These are phyloP conservation scores for Cydia splendana DNA, from an alignment of 1,140 invertebrate species.

Conservation along the genomic window DNA sequence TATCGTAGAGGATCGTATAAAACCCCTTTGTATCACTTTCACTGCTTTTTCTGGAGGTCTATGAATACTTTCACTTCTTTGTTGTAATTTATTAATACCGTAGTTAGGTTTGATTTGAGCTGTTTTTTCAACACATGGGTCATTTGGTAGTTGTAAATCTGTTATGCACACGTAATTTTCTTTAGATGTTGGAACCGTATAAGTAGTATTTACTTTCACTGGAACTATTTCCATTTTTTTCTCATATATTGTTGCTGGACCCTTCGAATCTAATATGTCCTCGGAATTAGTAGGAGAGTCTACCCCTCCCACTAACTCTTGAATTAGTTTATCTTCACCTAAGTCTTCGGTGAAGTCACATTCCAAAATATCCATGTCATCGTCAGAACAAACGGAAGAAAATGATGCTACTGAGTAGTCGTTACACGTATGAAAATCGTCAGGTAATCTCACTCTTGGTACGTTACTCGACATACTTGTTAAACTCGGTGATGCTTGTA, in stretches of 20 bases:
- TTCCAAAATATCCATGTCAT: conserved; percentile 66
- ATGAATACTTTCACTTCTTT: conserved; percentile 71
- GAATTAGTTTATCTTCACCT: conserved; percentile 65
- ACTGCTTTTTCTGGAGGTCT: conserved; percentile 66
- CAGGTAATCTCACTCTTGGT: conserved; percentile 65
- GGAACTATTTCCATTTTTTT: conserved; percentile 74
- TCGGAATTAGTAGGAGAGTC: conserved; percentile 68
- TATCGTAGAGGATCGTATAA: conserved; percentile 55
- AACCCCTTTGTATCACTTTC: conserved; percentile 65
- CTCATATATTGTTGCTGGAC: conserved; percentile 72
- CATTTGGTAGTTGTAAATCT: conserved; percentile 62
- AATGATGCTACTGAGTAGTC: conserved; percentile 67
- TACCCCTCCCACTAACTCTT: conserved; percentile 70
- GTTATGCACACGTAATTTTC: conserved; percentile 68
- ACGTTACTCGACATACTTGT: conserved; percentile 56
- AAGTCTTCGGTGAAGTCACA: conserved; percentile 60
- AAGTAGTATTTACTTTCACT: conserved; percentile 63
- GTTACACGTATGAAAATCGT: conserved; percentile 66
- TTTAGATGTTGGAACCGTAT: conserved; percentile 53
- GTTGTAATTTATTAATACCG: conserved; percentile 68
- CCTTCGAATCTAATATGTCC: conserved; percentile 73
- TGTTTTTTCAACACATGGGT: conserved; percentile 61
- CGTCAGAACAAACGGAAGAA: conserved; percentile 68
- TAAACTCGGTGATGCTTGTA: conserved; percentile 61
- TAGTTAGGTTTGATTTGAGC: conserved; percentile 76